Base-by-base conservation (phyloP, 2,888 invertebrate genomes). In the Pseudanteris insignis region DNA sequence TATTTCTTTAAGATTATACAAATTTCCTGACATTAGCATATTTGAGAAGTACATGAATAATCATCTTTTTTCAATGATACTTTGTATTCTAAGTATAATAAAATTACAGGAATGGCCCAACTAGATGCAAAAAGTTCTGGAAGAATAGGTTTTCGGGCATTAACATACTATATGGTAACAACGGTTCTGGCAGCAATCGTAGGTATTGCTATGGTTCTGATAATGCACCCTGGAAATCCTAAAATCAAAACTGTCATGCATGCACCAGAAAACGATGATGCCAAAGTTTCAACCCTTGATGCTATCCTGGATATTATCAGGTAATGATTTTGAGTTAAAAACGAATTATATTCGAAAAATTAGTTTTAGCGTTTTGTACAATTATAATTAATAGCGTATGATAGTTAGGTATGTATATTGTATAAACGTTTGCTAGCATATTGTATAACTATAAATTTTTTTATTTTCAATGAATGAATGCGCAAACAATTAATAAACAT, bases 171-270 rank as follows among this genome's bases (percentile, higher is more conserved):
- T 74, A 81, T 87, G 69, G 77, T 79, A n/a, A 88, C 88, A 6
- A 89, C 88, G 0, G 78, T 87, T 38, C 69, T 86, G 33, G 88
- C 88, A 11, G 87, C 86, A 25, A 81, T 86, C 29, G 81, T 87
- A 26, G 88, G 88, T 18, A 87, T 88, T 65, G 77, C 84, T 33
- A 81, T 87, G 67, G 88, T 88, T 1, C 73, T 86, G 25, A 68
- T 81, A 14, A 86, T 88, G 61, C 87, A 87, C 68, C 88, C 88
- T 0, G 88, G 88, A n/a, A 81, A 85, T 69, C 83, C 83, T 1
- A 76, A 68, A 33, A 80, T 81, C 43, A 80, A 79, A 63, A 69
- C 68, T n/a, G 66, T 71, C 11, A 71, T 77, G 8, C 65, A 58
- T 3, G 69, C 68, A 7, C 64, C 69, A 1, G 57, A 53, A 21